Evolutionary conservation across 2,888 invertebrate genomes (phyloP).

Genomic region (Pandemis corylana): DNA sequence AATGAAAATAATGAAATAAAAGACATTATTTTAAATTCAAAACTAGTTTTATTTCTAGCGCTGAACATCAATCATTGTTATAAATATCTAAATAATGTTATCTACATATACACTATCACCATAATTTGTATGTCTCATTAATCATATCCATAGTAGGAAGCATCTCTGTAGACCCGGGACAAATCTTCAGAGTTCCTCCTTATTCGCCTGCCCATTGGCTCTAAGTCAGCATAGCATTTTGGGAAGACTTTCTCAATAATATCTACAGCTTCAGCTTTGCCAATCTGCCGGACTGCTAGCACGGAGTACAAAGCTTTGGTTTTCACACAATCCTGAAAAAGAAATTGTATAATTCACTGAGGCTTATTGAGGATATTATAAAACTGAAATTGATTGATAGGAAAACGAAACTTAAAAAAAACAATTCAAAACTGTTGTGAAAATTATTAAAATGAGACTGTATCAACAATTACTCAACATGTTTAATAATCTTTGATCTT

Average conservation of each 20-base stretch:
- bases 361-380: no score
- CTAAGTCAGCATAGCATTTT: slow-evolving; percentile 95
- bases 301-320: slow-evolving; percentile 94
- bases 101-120: slow-evolving; percentile 41
- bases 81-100: slow-evolving; percentile 11
- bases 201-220: slow-evolving; percentile 93
- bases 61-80: slow-evolving; percentile 10
- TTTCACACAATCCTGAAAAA: slow-evolving; percentile 93
- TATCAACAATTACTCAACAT: no score
- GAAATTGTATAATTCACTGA: background rate
- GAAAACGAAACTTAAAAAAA: no score
- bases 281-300: slow-evolving; percentile 91
- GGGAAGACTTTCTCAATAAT: slow-evolving; percentile 95
- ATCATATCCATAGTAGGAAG: slow-evolving; percentile 91
- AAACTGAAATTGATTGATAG: no score
- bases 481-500: no score
- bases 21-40: slow-evolving; percentile 81
- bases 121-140: slow-evolving; percentile 44
- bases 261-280: slow-evolving; percentile 88
- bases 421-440: no score
- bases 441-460: no score
- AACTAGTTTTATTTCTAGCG: slow-evolving; percentile 62
- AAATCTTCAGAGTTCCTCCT: slow-evolving; percentile 91
- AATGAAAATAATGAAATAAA: slow-evolving; percentile 79
- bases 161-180: slow-evolving; percentile 90